A percentile compares a stretch with the other conserved stretches of the same genome.
phyloP scores from a whole-genome alignment of 2,888 invertebrate species.

The Callinectes sapidus region DNA sequence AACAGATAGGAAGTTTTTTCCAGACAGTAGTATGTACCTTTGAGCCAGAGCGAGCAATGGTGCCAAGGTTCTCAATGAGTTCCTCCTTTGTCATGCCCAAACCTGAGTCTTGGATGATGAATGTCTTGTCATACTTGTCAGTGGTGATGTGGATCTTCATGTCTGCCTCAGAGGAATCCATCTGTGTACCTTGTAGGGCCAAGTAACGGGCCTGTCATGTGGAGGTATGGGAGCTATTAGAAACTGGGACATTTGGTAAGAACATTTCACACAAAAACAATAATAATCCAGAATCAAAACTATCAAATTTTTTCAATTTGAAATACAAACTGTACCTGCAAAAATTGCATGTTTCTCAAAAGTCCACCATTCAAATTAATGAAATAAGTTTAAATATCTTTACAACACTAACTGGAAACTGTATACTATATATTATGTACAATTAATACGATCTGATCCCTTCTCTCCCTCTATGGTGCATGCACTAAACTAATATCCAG shows the following conservation, averaged over 20 bases:
- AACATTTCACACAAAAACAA: neutral
- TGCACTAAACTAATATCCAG: neutral
- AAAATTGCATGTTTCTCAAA: neutral
- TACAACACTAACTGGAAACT: neutral
- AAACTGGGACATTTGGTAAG: neutral
- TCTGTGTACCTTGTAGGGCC: slow-evolving; percentile 56
- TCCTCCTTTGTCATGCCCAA: slow-evolving; percentile 97
- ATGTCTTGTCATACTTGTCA: slow-evolving; percentile 88
- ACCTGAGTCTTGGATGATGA: slow-evolving; percentile 94
- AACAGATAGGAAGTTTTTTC: too few relatives aligned
- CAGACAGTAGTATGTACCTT: slow-evolving; percentile 79
- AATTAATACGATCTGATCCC: neutral
- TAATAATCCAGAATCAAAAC: neutral
- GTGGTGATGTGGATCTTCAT: slow-evolving; percentile 92
- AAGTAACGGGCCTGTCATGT: slow-evolving; percentile 64
- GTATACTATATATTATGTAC: neutral
- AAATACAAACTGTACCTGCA: neutral
- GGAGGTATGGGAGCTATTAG: neutral
- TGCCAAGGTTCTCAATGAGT: slow-evolving; percentile 91
- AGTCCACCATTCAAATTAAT: neutral
- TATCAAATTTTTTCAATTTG: neutral
- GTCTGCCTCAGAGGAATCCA: slow-evolving; percentile 79
- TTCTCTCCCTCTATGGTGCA: neutral
- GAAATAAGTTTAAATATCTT: neutral
- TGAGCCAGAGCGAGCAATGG: slow-evolving; percentile 96